Conservation (phyloP, 2,113 vertebrate genomes). For the Eolophus roseicapilla region DNA sequence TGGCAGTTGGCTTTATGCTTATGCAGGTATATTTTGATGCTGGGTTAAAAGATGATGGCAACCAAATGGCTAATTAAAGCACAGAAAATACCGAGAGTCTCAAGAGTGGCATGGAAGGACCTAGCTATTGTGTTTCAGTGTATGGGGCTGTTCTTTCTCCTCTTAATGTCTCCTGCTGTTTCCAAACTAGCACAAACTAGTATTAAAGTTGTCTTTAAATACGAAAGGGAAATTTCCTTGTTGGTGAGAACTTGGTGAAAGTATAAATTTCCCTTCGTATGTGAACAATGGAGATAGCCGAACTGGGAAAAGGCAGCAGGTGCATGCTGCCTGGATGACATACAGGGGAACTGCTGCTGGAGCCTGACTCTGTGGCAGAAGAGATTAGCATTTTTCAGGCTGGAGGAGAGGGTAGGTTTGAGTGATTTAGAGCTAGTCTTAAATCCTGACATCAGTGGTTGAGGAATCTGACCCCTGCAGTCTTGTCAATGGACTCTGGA, state of each 20-base stretch:
- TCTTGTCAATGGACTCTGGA: background rate
- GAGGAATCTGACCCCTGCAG: background rate
- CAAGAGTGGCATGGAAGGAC: background rate
- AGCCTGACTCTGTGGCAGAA: background rate
- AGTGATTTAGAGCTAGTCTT: background rate
- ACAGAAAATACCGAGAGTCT: background rate
- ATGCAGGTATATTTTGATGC: background rate
- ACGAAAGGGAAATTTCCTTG: background rate
- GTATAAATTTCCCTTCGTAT: background rate
- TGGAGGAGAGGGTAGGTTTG: background rate
- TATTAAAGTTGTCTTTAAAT: background rate
- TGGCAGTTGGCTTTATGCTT: background rate
- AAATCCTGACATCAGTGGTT: background rate
- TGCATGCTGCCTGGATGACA: background rate
- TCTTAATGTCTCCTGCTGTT: background rate
- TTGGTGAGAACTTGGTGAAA: background rate
- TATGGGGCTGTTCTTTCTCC: background rate
- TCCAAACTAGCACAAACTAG: background rate
- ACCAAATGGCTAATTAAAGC: background rate
- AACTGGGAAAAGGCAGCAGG: background rate
- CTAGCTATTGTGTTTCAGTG: background rate
- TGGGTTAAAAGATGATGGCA: background rate
- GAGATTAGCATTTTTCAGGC: background rate
- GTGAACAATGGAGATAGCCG: accelerated
- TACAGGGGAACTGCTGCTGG: background rate